Percentiles rank a stretch among this genome's conserved stretches.
Evolutionary conservation across 1,140 invertebrate genomes (phyloP).

Genomic region (Temnothorax curvispinosus): DNA sequence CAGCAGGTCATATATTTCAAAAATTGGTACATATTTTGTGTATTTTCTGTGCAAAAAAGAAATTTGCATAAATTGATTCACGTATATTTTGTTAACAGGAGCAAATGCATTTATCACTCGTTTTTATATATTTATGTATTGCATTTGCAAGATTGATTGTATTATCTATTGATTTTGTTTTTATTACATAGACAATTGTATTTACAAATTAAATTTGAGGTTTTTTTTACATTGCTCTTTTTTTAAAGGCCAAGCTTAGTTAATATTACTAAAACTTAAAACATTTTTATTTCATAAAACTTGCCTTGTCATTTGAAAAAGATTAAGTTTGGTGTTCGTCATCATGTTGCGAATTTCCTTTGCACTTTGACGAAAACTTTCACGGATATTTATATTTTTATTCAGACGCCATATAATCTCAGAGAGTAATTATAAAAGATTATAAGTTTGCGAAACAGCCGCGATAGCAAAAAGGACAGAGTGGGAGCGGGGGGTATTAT

Average conservation of each 20-base stretch:
- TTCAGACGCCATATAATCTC: slow-evolving; percentile 24
- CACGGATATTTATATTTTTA: slow-evolving; percentile 36
- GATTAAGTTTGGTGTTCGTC: not conserved
- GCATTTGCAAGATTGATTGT: not conserved
- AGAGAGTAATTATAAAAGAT: slow-evolving; percentile 69
- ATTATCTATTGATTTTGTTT: not conserved
- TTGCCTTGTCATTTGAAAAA: not conserved
- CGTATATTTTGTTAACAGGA: not conserved
- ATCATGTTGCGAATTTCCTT: not conserved
- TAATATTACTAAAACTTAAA: not conserved
- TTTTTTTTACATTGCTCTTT: not conserved
- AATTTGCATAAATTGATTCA: not conserved
- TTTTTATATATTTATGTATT: not conserved
- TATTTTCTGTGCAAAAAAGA: too few species aligned
- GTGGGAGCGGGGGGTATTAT: slow-evolving; percentile 72
- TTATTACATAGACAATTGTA: not conserved
- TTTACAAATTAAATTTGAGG: not conserved
- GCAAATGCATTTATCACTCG: not conserved
- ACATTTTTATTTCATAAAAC: not conserved
- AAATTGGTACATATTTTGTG: not conserved
- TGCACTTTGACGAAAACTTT: slow-evolving; percentile 21
- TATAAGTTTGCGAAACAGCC: slow-evolving; percentile 53
- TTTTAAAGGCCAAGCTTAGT: not conserved
- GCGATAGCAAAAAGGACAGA: not conserved
- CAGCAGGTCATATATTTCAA: not conserved